These are phyloP conservation scores for Acyrthosiphon pisum DNA, from an alignment of 1,140 invertebrate genomes.

Conservation along the genomic window DNA sequence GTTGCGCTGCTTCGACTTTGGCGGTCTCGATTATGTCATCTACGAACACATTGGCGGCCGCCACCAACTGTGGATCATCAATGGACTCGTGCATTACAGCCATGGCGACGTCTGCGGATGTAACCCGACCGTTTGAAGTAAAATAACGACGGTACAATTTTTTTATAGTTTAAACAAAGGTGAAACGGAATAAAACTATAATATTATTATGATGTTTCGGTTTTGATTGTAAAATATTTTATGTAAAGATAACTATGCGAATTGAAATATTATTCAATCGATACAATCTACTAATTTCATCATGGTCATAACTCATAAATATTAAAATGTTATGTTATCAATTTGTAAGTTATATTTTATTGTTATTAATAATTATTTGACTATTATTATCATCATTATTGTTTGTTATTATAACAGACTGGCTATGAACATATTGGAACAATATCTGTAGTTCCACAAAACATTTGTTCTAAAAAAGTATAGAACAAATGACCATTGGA, in stretches of 20 bases:
- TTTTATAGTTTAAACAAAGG: background rate
- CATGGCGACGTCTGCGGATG: background rate
- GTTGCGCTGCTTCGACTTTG: slow-evolving; percentile 41
- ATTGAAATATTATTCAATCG: background rate
- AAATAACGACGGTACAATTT: background rate
- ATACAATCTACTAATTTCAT: background rate
- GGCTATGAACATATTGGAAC: background rate
- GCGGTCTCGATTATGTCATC: slow-evolving; percentile 49
- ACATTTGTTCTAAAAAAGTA: too few relatives aligned
- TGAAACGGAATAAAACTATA: background rate
- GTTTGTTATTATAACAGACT: background rate
- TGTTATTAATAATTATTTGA: background rate
- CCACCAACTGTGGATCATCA: slow-evolving; percentile 46
- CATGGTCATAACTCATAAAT: background rate
- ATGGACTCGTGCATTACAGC: slow-evolving; percentile 11
- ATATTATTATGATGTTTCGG: background rate
- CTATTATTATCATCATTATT: background rate
- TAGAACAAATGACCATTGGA: too few relatives aligned
- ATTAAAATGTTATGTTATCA: background rate
- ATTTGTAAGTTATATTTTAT: background rate
- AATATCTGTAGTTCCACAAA: too few relatives aligned
- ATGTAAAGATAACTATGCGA: background rate
- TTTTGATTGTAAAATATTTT: background rate
- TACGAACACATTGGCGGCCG: slow-evolving; percentile 41
- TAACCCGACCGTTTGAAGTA: background rate